Percentiles rank a stretch among this genome's conserved stretches.
These are phyloP conservation scores for Protodeltote pygarga DNA, from an alignment of 2,888 invertebrate species.

Conservation along the genomic window DNA sequence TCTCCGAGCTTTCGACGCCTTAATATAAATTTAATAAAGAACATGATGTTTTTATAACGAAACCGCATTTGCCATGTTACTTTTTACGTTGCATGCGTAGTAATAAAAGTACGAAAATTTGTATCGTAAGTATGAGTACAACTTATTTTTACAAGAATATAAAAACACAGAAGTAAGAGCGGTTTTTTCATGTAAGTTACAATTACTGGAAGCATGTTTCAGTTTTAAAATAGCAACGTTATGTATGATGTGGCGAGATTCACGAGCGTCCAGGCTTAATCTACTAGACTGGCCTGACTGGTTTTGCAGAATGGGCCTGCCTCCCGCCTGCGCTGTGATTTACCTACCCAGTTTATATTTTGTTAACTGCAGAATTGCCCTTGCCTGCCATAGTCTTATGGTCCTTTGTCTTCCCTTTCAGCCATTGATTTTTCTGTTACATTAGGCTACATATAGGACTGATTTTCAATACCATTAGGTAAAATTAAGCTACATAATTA, in stretches of 20 bases:
- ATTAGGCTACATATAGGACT: neutral
- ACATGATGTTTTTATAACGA: constrained; percentile 17
- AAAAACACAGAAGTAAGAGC: neutral
- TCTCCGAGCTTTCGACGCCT: constrained; percentile 69
- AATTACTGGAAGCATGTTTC: constrained; percentile 52
- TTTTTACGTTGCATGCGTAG: constrained; percentile 14
- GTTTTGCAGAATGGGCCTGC: constrained; percentile 61
- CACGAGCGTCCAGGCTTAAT: constrained; percentile 57
- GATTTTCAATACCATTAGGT: too few species aligned
- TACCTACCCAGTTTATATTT: constrained; percentile 43
- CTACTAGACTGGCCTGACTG: constrained; percentile 64
- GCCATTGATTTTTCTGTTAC: constrained; percentile 11
- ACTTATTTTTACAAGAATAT: constrained; percentile 12
- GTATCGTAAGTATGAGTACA: constrained; percentile 8
- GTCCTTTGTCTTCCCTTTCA: constrained; percentile 35
- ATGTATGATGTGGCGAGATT: constrained; percentile 53
- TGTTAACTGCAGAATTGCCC: constrained; percentile 20
- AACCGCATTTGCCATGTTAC: constrained; percentile 1
- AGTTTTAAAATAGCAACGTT: constrained; percentile 67
- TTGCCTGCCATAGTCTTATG: constrained; percentile 29
- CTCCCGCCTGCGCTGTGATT: constrained; percentile 59
- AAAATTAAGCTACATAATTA: too few species aligned
- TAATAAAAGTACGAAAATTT: constrained; percentile 8
- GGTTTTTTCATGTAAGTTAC: constrained; percentile 48
- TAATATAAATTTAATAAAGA: constrained; percentile 27